Base-by-base conservation (phyloP, 2,113 vertebrate genomes). In the Chloropsis cyanopogon region DNA sequence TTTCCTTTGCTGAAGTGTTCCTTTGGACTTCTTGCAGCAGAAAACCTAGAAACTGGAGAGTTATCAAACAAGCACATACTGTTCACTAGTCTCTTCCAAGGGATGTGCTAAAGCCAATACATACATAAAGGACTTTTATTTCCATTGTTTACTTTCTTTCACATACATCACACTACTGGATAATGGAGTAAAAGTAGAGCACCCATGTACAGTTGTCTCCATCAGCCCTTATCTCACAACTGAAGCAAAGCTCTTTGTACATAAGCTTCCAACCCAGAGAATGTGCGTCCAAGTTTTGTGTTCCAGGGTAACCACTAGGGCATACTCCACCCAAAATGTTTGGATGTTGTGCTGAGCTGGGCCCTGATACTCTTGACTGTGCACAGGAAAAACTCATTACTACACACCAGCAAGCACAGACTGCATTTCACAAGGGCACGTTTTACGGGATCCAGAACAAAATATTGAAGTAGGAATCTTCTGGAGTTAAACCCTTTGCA, bases 241-340 rank as follows among this genome's bases (percentile, higher is more conserved):
- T 7, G 2, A 91, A 90, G 82, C 64, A 52, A 35, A 90, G 47
- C 29, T 81, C 22, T 83, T 77, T 71, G 83, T 71, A 80, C 49
- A 86, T 24, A 47, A 81, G 37, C 71, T 90, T 93, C 90, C 92
- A 97, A 49, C 4, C 16, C 72, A 0, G 52, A 90, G 59, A 86
- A 88, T 1, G 0, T 41, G 71, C 39, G 90, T 96, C 88, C 96
- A 94, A 94, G 94, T 90, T 92, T 56, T 80, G 82, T 96, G 73
- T 86, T 95, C 78, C 94, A 95, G 81, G 54, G 70, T 86, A 96
- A 66, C 78, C 96, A 95, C 93, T 44, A 85, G 85, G 87, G 93
- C 92, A 86, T 91, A 94, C 93, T 96, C 94, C 95, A 94, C 90
- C 93, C 94, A 85, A 80, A 52, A 92, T 78, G 82, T 80, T 77